Conservation (phyloP, 2,888 invertebrate species). For the Leptinotarsa rubiginosa region DNA sequence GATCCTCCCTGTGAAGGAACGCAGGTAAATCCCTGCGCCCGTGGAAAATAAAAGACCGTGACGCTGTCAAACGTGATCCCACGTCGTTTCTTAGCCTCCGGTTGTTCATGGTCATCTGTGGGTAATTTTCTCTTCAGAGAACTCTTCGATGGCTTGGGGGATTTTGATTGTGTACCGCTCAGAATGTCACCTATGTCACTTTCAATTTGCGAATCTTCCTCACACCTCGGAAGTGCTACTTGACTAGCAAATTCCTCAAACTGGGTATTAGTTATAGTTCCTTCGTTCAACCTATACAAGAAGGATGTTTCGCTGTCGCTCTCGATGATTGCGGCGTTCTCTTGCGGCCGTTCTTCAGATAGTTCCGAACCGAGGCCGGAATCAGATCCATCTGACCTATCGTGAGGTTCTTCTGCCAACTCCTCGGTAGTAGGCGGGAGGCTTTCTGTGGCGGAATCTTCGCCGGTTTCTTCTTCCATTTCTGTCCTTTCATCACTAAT, state of each 20-base stretch:
- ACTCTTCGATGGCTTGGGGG: conserved; percentile 69
- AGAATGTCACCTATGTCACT: conserved; percentile 52
- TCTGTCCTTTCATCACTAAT: conserved; percentile 36
- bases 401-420: conserved; percentile 74
- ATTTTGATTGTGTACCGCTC: conserved; percentile 44
- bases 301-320: conserved; percentile 70
- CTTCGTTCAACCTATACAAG: conserved; percentile 63
- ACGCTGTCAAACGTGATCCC: conserved; percentile 91
- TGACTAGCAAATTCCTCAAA: conserved; percentile 42
- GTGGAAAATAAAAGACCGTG: conserved; percentile 94
- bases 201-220: conserved; percentile 42
- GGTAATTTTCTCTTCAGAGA: conserved; percentile 77
- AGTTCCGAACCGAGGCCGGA: conserved; percentile 85
- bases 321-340: conserved; percentile 56
- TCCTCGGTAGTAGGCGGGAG: conserved; percentile 69
- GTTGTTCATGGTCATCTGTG: conserved; percentile 66
- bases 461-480: conserved; percentile 64
- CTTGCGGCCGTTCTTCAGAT: conserved; percentile 70
- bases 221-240: conserved; percentile 21
- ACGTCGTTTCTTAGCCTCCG: conserved; percentile 77
- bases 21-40: conserved; percentile 92
- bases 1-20: conserved; percentile 91
- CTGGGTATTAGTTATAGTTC: conserved; percentile 35
- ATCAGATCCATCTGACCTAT: conserved; percentile 83
- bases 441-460: conserved; percentile 75